Evolutionary conservation across 2,888 invertebrate genomes (phyloP), one percentile per base, ranked within the genome.

Genomic region (Synergus japonicus): DNA sequence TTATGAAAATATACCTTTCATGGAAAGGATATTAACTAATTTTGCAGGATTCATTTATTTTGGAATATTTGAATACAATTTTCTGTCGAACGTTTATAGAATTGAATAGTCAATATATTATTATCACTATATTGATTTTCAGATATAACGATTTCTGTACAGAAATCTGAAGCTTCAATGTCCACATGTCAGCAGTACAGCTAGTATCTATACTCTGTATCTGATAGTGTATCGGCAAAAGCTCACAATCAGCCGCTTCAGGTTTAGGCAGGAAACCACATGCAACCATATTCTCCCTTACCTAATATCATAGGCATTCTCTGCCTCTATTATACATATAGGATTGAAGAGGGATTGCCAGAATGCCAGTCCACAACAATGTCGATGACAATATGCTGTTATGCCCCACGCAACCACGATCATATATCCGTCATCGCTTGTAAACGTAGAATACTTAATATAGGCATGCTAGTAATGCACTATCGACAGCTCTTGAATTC

Each of bases 351-450:
- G 54, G 54, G 15, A 54, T 54, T 54, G 54, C n/a, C 54, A 54
- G 54, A 54, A n/a, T 54, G 54, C n/a, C 54, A 54, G 54, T 54
- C 85, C 84, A 83, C 85, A 85, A 85, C 85, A 85, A 85, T 85
- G 85, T 83, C 84, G 81, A 84, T 85, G 84, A 85, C 85, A 85
- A 79, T 80, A 80, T 84, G 76, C 81, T 37, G 83, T 76, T 82
- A 83, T 82, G 83, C 83, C 58, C 67, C 77, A 54, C 18, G 9
- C 54, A 54, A 54, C 54, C 54, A 8, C 54, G 54, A 54, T 54
- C 54, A 54, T n/a, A 54, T n/a, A 54, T 54, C 54, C n/a, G 54
- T 54, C n/a, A n/a, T 54, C 7, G 54, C 54, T 54, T n/a, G n/a
- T n/a, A 54, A n/a, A 54, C 9, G 54, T 3, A n/a, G 54, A 54